Percentiles rank a stretch among this genome's conserved stretches.
These are phyloP conservation scores for Drosophila pseudotalamancana DNA, from an alignment of 2,888 invertebrate genomes.

Conservation along the genomic window DNA sequence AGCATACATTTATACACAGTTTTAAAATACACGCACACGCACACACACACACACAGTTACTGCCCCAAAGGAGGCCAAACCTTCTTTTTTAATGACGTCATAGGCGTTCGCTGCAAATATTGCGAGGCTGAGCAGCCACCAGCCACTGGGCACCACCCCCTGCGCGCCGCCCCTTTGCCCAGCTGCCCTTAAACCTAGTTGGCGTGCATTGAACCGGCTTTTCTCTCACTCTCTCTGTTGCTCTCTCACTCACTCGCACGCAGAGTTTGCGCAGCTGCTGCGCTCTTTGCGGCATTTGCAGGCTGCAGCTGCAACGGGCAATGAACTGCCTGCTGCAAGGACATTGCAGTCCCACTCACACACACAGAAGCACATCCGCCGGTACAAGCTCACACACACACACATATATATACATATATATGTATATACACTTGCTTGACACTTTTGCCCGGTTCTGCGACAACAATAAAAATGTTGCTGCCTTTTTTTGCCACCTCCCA, in stretches of 20 bases:
- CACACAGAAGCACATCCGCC: conserved; percentile 7
- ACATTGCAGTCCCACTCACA: conserved; percentile 55
- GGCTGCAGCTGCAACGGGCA: conserved; percentile 63
- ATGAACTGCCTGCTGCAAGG: conserved; percentile 72
- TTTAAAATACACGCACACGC: conserved; percentile 44
- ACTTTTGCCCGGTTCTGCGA: conserved; percentile 47
- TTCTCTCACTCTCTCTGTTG: neutral
- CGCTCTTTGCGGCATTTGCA: conserved; percentile 45
- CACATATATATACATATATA: conserved; percentile 4
- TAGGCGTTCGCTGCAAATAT: conserved; percentile 53
- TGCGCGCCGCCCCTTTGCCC: conserved; percentile 2
- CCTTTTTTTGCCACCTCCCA: neutral
- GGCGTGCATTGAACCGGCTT: conserved; percentile 65
- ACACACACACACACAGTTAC: conserved; percentile 9
- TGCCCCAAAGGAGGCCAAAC: conserved; percentile 6
- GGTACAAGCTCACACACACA: conserved; percentile 16
- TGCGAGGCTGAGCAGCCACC: no score
- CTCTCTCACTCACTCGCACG: neutral
- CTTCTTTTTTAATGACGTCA: conserved; percentile 52
- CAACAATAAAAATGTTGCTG: conserved; percentile 45
- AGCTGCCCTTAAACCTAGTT: conserved; percentile 64
- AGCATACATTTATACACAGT: conserved; percentile 27
- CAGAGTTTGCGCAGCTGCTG: conserved; percentile 21
- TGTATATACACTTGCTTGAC: conserved; percentile 15
- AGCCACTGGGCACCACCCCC: no score